Percentiles rank a stretch among this genome's conserved stretches.
Evolutionary conservation across 2,888 invertebrate genomes (phyloP).

Genomic region (Trissolcus japonicus): DNA sequence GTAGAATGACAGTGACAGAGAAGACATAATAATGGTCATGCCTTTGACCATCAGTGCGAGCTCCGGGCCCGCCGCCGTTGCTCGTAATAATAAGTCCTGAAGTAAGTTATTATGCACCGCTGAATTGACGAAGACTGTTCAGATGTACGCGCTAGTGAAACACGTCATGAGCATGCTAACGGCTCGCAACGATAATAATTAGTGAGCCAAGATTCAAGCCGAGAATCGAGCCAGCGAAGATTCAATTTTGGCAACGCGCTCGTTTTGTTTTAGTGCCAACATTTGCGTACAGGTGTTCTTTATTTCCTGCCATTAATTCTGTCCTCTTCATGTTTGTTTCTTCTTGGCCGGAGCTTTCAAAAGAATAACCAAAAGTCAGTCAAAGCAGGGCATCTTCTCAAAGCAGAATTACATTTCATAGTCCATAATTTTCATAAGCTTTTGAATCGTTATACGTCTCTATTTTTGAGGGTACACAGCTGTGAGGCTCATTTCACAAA

Average conservation of each 20-base stretch:
- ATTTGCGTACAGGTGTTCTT: slow-evolving; percentile 24
- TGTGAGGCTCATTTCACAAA: neutral
- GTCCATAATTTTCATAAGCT: neutral
- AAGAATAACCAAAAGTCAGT: neutral
- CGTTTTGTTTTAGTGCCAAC: slow-evolving; percentile 16
- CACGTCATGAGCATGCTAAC: slow-evolving; percentile 48
- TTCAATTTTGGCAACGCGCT: slow-evolving; percentile 4
- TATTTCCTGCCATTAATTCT: slow-evolving; percentile 25
- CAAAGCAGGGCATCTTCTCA: neutral
- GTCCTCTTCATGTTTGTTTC: slow-evolving; percentile 1
- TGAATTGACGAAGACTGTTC: slow-evolving; percentile 62
- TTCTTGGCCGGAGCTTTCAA: neutral
- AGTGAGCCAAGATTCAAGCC: slow-evolving; percentile 23
- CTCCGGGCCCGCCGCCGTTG: slow-evolving; percentile 64
- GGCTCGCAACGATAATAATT: slow-evolving; percentile 61
- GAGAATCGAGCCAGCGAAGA: neutral
- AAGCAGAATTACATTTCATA: neutral
- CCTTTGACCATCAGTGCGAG: slow-evolving; percentile 40
- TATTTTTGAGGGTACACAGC: neutral
- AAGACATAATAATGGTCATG: slow-evolving; percentile 66
- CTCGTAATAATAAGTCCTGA: slow-evolving; percentile 69
- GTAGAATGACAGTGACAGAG: slow-evolving; percentile 59
- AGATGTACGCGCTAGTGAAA: slow-evolving; percentile 42
- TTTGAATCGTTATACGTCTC: neutral
- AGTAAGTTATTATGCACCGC: slow-evolving; percentile 70